Base-by-base conservation (phyloP, 2,888 invertebrate species). In the Cepaea hortensis region DNA sequence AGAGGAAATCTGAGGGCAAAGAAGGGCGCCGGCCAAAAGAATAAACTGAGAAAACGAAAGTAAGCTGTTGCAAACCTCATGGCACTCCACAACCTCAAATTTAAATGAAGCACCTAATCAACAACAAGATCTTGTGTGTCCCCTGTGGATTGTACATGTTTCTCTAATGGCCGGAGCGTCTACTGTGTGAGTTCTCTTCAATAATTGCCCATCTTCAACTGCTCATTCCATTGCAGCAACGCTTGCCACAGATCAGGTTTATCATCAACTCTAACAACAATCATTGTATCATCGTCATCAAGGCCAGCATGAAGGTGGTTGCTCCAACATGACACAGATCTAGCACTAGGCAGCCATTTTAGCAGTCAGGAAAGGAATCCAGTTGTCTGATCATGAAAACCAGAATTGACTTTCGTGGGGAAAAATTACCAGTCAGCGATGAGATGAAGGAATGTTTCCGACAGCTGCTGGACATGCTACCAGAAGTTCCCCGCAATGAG, bases 401-500 rank as follows among this genome's bases (percentile, higher is more conserved):
- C 13, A 77, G 83, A 76, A 83, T 86, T 55, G 86, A 83, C 23
- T 82, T 83, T 68, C 35, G 77, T 20, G 86, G 86, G 23, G 85
- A 85, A 62, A 85, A 81, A 75, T 81, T 85, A 46, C 81, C 50
- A 11, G 62, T 86, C 61, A 86, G 86, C 65, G 86, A 86, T 6
- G 86, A 86, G 70, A 86, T 86, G 86, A 86, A 79, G 94, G 97
- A 97, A 96, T 98, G 98, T 94, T 96, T 98, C 88, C 96, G 97
- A 85, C 98, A 98, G 94, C 95, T 98, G 91, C 97, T 98, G 95
- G 98, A 98, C 93, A 95, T 98, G 94, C 98, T 98, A 90, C 98
- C 98, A 35, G 97, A 97, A 93, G 97, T 98, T 97, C 98, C 98
- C 89, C 97, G 97, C 95, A 97, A 98, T 95, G 97, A 97, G 95